A percentile compares a stretch with the other conserved stretches of the same genome.
phyloP scores from a whole-genome alignment of 92 coral and sea anemone genomes.

The Palythoa grandis region DNA sequence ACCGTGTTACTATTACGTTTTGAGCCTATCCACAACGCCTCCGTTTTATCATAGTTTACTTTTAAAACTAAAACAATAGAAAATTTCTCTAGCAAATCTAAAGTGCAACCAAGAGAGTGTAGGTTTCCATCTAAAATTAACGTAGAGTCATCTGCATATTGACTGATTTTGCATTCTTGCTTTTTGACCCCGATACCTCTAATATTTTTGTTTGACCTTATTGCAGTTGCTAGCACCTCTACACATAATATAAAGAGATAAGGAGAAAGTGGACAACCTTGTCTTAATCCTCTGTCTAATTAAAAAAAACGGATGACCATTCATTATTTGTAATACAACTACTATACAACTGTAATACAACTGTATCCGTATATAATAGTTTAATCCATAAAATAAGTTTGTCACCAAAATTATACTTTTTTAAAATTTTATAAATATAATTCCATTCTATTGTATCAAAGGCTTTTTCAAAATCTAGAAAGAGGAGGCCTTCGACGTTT shows the following conservation, averaged over 20 bases:
- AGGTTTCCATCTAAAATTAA: conserved; percentile 35
- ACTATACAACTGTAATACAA: not conserved
- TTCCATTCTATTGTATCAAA: not conserved
- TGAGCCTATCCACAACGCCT: not conserved
- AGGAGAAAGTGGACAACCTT: conserved; percentile 46
- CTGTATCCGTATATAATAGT: not conserved
- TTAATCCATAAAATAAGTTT: not conserved
- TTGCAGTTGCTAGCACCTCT: conserved; percentile 41
- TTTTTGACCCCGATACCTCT: conserved; percentile 1
- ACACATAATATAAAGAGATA: conserved; percentile 32
- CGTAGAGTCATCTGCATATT: conserved; percentile 41
- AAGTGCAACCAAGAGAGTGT: conserved; percentile 13
- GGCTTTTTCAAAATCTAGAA: not conserved
- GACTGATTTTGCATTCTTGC: conserved; percentile 46
- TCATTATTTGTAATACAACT: not conserved
- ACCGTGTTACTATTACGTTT: too few species aligned
- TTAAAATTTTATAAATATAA: not conserved
- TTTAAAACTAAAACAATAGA: conserved; percentile 22
- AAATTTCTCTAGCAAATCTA: too few species aligned
- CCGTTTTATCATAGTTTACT: conserved; percentile 37
- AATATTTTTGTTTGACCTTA: conserved; percentile 12
- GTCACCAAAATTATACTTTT: not conserved
- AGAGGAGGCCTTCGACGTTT: not conserved
- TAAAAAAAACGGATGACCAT: conserved; percentile 30
- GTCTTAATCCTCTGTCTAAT: conserved; percentile 39